Base-by-base conservation (phyloP, 2,113 vertebrate species). In the Gorsachius goisagi region DNA sequence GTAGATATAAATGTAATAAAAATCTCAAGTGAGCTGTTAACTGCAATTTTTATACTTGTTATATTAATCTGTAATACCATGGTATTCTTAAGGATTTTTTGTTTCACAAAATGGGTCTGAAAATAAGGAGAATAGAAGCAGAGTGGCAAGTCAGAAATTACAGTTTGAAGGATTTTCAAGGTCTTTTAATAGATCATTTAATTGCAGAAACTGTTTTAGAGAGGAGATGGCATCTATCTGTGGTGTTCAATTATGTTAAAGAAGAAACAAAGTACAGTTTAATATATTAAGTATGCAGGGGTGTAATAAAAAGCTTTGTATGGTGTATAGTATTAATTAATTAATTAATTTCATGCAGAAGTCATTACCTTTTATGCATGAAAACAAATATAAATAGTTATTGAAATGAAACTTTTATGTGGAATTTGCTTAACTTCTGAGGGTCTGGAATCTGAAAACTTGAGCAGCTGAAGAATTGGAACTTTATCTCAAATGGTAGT, bases 1-100 rank as follows among this genome's bases (percentile, higher is more conserved):
- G 33, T 89, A 95, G 95, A 93, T 69, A 72, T 96, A 96, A 97
- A 94, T 92, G 67, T 97, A 97, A 96, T 98, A 97, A 97, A 97
- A 97, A 95, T 97, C 89, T 97, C 75, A 88, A 97, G 93, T 97
- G 94, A 96, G 88, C 90, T 95, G 55, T 97, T 97, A 96, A 83
- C 79, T 96, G 85, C 59, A 93, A 26, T 95, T 97, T 97, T 97
- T 90, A 89, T 96, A 92, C 7, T 64, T 90, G 41, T 44, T 88
- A 87, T 92, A 50, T 92, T 98, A 68, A 23, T 95, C 60, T 97
- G 21, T 90, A 96, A 85, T 96, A 76, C 47, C 6, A 11, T 66
- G 75, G 22, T 83, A 71, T 97, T 96, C 76, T 88, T 95, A 86
- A 87, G 59, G 49, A 64, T 86, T 96, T 97, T 97, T 97, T 67